Evolutionary conservation across 1,140 invertebrate genomes (phyloP), one percentile per base, ranked within the genome.

Genomic region (Eumaeus atala): DNA sequence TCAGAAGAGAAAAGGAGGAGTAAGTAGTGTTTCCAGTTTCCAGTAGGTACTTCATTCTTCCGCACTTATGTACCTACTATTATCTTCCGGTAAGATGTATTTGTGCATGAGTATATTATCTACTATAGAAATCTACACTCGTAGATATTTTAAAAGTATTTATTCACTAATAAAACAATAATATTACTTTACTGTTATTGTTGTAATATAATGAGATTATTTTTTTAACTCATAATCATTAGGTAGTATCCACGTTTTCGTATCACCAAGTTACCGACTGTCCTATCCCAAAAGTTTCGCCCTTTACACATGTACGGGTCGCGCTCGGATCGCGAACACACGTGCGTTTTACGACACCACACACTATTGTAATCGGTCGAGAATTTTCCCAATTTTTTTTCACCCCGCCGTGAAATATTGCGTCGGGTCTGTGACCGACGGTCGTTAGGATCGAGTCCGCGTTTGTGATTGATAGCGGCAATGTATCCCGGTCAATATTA

Each of bases 321-420:
- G 60, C 64, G 51, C 67, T 70, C 70, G n/a, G n/a, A n/a, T n/a
- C n/a, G n/a, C n/a, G 67, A 53, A 42, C 51, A 77, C 81, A 79
- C 73, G 82, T 85, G 82, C 67, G 74, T 78, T 85, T 83, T 85
- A 85, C 74, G 74, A 75, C 70, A 28, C 62, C 56, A 54, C 61
- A 67, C 64, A 75, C 76, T 83, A 81, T 77, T 76, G 76, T 68
- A 73, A 74, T 72, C 70, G 70, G 58, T 66, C 76, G 74, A 70
- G 71, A 82, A 82, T 55, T 59, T 64, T 72, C 63, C 54, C 69
- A 69, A 72, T 80, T 83, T 80, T 80, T 72, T 66, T 62, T 54
- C n/a, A n/a, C n/a, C n/a, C 48, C 54, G 36, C 59, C 48, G 58
- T 67, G 64, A 71, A 63, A 74, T 69, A 71, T 71, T 56, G 58